A percentile compares a stretch with the other conserved stretches of the same genome.
Evolutionary conservation across 2,797 vertebrate species (phyloP).

Genomic region (Pipistrellus nathusii): DNA sequence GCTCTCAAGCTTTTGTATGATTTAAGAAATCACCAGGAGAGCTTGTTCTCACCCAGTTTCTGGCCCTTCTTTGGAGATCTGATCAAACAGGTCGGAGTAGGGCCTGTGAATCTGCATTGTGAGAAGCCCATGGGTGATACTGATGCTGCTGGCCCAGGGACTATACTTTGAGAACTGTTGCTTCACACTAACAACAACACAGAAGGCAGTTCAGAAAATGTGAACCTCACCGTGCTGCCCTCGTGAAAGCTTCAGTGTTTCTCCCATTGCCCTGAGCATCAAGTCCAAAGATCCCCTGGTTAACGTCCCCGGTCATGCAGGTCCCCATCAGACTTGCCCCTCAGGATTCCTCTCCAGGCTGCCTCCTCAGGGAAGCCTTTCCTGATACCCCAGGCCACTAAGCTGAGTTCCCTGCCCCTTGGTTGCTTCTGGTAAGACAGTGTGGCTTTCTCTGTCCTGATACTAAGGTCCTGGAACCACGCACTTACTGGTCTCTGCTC

Average conservation of each 20-base stretch:
- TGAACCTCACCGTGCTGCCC: not conserved
- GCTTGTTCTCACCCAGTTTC: not conserved
- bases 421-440: not conserved
- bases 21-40: not conserved
- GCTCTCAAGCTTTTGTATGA: not conserved
- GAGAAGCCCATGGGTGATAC: not conserved
- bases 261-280: not conserved
- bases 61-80: not conserved
- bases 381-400: not conserved
- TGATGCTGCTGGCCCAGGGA: not conserved
- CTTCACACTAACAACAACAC: not conserved
- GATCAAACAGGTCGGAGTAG: not conserved
- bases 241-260: not conserved
- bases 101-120: not conserved
- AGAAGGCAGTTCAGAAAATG: not conserved
- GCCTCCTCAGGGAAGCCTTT: not conserved
- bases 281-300: not conserved
- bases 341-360: not conserved
- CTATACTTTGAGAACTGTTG: not conserved
- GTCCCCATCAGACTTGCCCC: not conserved
- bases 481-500: not conserved
- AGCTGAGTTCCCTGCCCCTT: not conserved
- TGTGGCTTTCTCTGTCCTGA: not conserved
- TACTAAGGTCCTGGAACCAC: not conserved
- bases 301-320: not conserved